phyloP scores from a whole-genome alignment of 2,888 invertebrate species.

The Ectropis crepuscularia region DNA sequence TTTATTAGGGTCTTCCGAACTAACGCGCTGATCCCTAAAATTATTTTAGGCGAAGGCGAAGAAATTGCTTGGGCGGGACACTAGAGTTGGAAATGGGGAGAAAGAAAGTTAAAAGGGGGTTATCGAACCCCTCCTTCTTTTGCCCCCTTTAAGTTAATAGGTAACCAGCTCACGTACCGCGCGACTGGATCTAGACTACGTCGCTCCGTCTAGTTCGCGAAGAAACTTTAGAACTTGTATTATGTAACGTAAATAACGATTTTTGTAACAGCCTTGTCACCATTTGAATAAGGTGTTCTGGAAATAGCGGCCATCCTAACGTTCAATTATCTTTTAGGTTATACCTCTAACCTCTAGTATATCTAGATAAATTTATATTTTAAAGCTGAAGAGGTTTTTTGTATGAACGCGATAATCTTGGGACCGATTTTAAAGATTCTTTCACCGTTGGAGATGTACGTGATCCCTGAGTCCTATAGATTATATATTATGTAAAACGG shows the following conservation, averaged over 20 bases:
- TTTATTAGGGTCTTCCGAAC: slow-evolving; percentile 39
- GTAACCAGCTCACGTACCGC: slow-evolving; percentile 54
- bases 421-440: too few species aligned
- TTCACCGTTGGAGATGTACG: too few species aligned
- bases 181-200: slow-evolving; percentile 40
- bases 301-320: too few species aligned
- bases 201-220: slow-evolving; percentile 40
- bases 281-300: too few species aligned
- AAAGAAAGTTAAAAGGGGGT: slow-evolving; percentile 14
- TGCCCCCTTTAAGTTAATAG: slow-evolving; percentile 30
- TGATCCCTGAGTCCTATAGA: too few species aligned
- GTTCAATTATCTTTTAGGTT: too few species aligned
- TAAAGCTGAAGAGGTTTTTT: too few species aligned
- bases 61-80: slow-evolving; percentile 33
- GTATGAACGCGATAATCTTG: too few species aligned
- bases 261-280: slow-evolving; percentile 23
- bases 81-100: slow-evolving; percentile 3
- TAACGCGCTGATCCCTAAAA: slow-evolving; percentile 42
- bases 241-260: slow-evolving; percentile 36
- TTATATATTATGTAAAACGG: too few species aligned
- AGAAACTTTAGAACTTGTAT: slow-evolving; percentile 38
- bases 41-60: slow-evolving; percentile 42
- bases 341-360: too few species aligned
- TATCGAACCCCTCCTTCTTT: background rate
- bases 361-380: too few species aligned